Evolutionary conservation across 1,140 invertebrate genomes (phyloP), one percentile per base, ranked within the genome.

Genomic region (Tetragnatha versicolor): DNA sequence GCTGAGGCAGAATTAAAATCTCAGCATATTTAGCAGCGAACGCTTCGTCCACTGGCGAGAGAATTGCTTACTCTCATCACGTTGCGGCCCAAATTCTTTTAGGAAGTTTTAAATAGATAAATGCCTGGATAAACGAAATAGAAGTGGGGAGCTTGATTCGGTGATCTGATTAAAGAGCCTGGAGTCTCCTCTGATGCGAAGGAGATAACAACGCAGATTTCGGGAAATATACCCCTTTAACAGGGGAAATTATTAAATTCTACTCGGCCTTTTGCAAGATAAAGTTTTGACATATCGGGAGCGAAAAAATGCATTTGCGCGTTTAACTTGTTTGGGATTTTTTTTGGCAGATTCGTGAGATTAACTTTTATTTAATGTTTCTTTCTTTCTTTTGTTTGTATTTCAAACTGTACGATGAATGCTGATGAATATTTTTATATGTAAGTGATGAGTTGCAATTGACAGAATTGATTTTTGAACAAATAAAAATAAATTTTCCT

Each of bases 51-150:
- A n/a, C n/a, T n/a, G n/a, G n/a, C 12, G 12, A 58, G 53, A 25
- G 37, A 47, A 66, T 66, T 66, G 49, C 29, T 39, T 37, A 53
- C 17, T 53, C 49, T 9, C 29, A 35, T 39, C 68, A 70, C 31
- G 68, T 37, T 22, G 1, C 20, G 7, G 2, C 7, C n/a, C 1
- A 22, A 49, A 39, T 70, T 55, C 49, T 70, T 70, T 55, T 4
- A 55, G 47, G 20, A 68, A 47, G 25, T 49, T 68, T 68, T 68
- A 37, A 68, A 68, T 37, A 70, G 49, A 70, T 70, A 70, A 70
- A 70, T 51, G 31, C n/a, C 39, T 17, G 47, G 49, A 53, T 70
- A 70, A 53, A 37, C 42, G 66, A 33, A 53, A 33, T 35, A 39
- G 25, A n/a, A 53, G 31, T 37, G 14, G 20, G 10, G 31, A 37